Evolutionary conservation across 1,140 invertebrate species (phyloP), one percentile per base, ranked within the genome.

Genomic region (Drosophila ananassae): DNA sequence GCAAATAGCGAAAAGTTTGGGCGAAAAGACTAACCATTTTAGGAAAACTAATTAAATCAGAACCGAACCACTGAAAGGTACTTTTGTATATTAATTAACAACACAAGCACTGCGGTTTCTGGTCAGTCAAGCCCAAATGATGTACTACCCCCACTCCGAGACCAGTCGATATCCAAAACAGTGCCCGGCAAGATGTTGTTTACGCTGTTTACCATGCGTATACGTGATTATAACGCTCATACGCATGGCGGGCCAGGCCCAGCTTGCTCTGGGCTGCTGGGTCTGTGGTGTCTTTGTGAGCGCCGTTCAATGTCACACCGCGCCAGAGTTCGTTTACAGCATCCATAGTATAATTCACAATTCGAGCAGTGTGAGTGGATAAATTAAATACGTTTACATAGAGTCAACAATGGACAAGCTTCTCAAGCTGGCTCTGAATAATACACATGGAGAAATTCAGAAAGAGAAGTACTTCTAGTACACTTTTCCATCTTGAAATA

Each of bases 151-250:
- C 10, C 17, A 17, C 17, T 17, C 17, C 12, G 12, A 10, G 3
- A n/a, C 12, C 32, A 28, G 25, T 28, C 25, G 25, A 28, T 28
- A 28, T 6, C 25, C 25, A 28, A 28, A 28, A 28, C 25, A 28
- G 25, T 28, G 25, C 25, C 25, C 5, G 25, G 6, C 25, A 28
- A 28, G 25, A 48, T 50, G 58, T 32, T 67, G 64, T 53, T 68
- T 50, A 44, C 30, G 47, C 22, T 62, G 67, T 53, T 47, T 72
- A 73, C 71, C 21, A 25, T 52, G 52, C 68, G 71, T 73, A 73
- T 73, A 73, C 58, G 71, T 73, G 71, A 73, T 73, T 56, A 51
- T 73, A 62, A 37, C 59, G 68, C 68, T 63, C 68, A 73, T 73
- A 73, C 71, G 71, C 71, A 73, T 73, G 46, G 57, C 24, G 64